Conservation (phyloP, 2,888 invertebrate genomes). For the Oegoconia quadripuncta region DNA sequence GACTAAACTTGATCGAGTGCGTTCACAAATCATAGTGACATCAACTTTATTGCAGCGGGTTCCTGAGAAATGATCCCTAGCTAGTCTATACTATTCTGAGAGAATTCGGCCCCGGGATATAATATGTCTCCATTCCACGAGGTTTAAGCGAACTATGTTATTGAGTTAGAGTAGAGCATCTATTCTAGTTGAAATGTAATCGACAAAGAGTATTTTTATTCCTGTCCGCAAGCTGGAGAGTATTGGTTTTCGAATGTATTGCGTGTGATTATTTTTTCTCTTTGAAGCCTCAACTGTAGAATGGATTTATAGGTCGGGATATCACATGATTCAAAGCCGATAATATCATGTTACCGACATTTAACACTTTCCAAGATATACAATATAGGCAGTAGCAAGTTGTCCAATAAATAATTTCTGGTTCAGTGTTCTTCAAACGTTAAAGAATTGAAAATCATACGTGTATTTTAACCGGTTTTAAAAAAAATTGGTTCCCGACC, state of each 20-base stretch:
- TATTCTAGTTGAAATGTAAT: background rate
- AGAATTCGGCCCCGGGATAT: constrained; percentile 45
- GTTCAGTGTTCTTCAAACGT: too few species aligned
- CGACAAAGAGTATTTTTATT: background rate
- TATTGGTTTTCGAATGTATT: background rate
- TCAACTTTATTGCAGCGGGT: constrained; percentile 57
- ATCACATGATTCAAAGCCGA: too few species aligned
- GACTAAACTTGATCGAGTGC: constrained; percentile 41
- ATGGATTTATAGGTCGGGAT: too few species aligned
- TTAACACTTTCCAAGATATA: too few species aligned
- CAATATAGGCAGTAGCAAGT: too few species aligned
- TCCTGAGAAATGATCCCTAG: constrained; percentile 45
- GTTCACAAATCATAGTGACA: constrained; percentile 60
- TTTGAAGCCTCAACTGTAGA: too few species aligned
- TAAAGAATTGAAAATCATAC: too few species aligned
- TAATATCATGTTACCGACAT: too few species aligned
- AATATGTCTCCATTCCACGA: constrained; percentile 44
- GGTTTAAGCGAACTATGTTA: constrained; percentile 19
- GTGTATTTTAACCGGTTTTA: too few species aligned
- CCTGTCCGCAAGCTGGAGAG: background rate
- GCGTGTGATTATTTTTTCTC: background rate
- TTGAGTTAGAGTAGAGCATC: background rate
- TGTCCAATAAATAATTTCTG: too few species aligned
- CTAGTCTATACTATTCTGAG: constrained; percentile 28
- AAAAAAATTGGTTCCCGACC: too few species aligned